A percentile compares a stretch with the other conserved stretches of the same genome.
phyloP scores from a whole-genome alignment of 2,888 invertebrate genomes.

The Agrotis puta region DNA sequence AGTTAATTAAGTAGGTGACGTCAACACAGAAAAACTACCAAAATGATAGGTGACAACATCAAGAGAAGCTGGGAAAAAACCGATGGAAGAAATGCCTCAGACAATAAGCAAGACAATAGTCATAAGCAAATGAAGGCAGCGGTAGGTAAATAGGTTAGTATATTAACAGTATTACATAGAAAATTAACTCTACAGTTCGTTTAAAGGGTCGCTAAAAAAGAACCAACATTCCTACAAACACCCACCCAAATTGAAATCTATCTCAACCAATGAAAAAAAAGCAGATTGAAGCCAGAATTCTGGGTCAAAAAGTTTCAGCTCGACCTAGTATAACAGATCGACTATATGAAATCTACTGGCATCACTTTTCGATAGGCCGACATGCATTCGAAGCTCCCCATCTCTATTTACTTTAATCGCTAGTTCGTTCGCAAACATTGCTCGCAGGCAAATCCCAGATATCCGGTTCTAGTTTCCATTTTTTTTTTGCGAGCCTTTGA shows the following conservation, averaged over 20 bases:
- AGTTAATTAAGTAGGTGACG: not conserved
- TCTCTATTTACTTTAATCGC: constrained; percentile 79
- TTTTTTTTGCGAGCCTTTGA: constrained; percentile 47
- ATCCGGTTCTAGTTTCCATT: constrained; percentile 50
- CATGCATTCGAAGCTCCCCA: constrained; percentile 68
- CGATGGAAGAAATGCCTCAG: not conserved
- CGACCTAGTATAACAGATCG: constrained; percentile 21
- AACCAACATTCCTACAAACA: too few species aligned
- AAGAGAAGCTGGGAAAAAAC: not conserved
- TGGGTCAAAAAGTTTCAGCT: constrained; percentile 50
- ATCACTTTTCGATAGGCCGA: constrained; percentile 31
- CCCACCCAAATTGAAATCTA: constrained; percentile 5
- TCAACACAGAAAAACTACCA: not conserved
- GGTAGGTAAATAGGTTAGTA: not conserved
- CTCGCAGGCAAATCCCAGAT: constrained; percentile 64
- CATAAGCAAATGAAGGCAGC: not conserved
- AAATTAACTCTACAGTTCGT: too few species aligned
- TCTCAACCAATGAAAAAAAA: constrained; percentile 10
- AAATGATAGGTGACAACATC: not conserved
- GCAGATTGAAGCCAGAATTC: constrained; percentile 23
- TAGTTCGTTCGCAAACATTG: constrained; percentile 73
- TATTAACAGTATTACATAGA: too few species aligned
- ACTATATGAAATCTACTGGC: constrained; percentile 39
- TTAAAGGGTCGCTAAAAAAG: too few species aligned
- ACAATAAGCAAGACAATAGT: not conserved